Evolutionary conservation across 2,113 vertebrate genomes (phyloP).

Genomic region (Ammodytes dubius): DNA sequence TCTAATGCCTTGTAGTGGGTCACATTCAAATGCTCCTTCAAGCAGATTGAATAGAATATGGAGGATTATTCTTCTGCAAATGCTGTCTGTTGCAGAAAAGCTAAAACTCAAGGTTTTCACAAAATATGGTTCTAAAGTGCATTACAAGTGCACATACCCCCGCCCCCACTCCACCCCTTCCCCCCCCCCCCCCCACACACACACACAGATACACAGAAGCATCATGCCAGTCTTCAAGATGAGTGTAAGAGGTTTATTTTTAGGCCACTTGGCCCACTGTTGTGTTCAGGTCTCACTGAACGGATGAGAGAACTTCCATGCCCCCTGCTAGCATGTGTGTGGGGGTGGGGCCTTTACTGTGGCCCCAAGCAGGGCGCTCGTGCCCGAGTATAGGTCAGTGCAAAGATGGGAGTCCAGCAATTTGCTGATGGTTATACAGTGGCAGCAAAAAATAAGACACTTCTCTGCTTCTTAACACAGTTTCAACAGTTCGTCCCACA

Average conservation of each 20-base stretch:
- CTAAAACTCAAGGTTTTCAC: slow-evolving; percentile 35
- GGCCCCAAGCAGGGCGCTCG: slow-evolving; percentile 65
- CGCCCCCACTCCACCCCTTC: slow-evolving; percentile 12
- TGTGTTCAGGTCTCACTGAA: slow-evolving; percentile 77
- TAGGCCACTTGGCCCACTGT: slow-evolving; percentile 71
- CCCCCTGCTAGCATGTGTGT: slow-evolving; percentile 56
- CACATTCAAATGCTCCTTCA: slow-evolving; percentile 15
- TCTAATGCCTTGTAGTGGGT: background rate
- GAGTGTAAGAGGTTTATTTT: slow-evolving; percentile 79
- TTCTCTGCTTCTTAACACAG: slow-evolving; percentile 11
- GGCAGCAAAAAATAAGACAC: slow-evolving; percentile 5
- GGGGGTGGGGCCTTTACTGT: slow-evolving; percentile 63
- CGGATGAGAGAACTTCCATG: slow-evolving; percentile 75
- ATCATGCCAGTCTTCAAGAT: slow-evolving; percentile 66
- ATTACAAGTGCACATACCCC: slow-evolving; percentile 37
- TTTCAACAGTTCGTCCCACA: background rate
- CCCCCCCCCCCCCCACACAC: slow-evolving; percentile 18
- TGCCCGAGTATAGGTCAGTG: slow-evolving; percentile 73
- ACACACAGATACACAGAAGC: slow-evolving; percentile 51
- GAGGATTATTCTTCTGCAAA: slow-evolving; percentile 60
- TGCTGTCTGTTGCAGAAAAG: slow-evolving; percentile 25
- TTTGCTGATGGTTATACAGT: slow-evolving; percentile 27
- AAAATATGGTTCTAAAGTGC: slow-evolving; percentile 61
- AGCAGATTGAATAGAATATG: slow-evolving; percentile 57
- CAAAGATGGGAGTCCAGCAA: slow-evolving; percentile 46